Evolutionary conservation across 2,888 invertebrate species (phyloP), one percentile per base, ranked within the genome.

Genomic region (Leucoptera coffeella): DNA sequence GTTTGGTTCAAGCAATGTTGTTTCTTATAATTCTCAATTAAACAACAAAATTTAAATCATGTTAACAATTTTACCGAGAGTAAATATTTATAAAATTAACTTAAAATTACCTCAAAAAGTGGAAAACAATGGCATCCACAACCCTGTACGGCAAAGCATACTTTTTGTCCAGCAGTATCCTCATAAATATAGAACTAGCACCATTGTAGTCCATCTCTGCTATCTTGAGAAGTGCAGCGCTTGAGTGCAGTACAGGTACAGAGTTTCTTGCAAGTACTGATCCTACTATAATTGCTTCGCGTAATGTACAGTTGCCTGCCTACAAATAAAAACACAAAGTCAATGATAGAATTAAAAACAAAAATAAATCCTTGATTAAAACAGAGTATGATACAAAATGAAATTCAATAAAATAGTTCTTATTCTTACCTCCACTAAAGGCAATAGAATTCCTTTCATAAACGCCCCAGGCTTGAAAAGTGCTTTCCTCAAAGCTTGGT

Each of bases 171-270:
- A 99, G 80, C 32, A 99, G 81, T 48, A 92, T 86, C 32, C 94
- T 74, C 29, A 99, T 73, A 48, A 99, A 93, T 43, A 97, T 90
- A 15, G 94, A 95, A 56, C 88, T 95, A 1, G 96, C 91, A 2
- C 97, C 97, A 13, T 85, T 87, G 47, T 95, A 96, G 41, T 89
- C 91, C 95, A 97, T 95, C 69, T 95, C 94, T 22, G 95, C 94
- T 30, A 99, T 89, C 69, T 93, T 91, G 14, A 95, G 61, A 46
- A 99, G 78, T 14, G 95, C 93, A 2, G 96, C 96, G 15, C 92
- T 88, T 0, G 97, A 93, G 59, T 99, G 96, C 14, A 95, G 67
- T 29, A 94, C 83, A 1, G 97, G 97, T 25, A 99, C 88, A 1
- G 94, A 92, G 53, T 85, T 89, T 38, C 89, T 85, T 0, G 87